These are phyloP conservation scores for Plusia festucae DNA, from an alignment of 2,888 invertebrate species.

Conservation along the genomic window DNA sequence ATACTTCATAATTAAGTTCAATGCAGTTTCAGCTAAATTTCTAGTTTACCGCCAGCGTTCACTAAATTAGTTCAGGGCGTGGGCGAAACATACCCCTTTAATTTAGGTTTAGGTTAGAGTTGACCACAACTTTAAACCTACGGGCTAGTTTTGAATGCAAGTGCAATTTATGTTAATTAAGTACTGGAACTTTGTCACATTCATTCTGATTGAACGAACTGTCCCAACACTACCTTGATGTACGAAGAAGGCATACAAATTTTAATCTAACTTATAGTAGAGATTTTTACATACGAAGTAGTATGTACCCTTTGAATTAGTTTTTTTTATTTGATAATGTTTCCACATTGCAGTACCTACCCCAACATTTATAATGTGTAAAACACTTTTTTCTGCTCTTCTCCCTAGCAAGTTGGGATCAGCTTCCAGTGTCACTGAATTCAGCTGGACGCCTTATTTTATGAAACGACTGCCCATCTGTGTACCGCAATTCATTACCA, in stretches of 20 bases:
- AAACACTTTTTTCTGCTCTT: too few relatives aligned
- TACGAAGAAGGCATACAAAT: neutral
- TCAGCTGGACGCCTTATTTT: too few relatives aligned
- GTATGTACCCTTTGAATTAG: too few relatives aligned
- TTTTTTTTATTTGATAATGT: too few relatives aligned
- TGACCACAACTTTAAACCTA: constrained; percentile 24
- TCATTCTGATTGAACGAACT: constrained; percentile 1
- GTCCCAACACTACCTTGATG: neutral
- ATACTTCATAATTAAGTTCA: constrained; percentile 47
- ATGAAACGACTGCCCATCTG: too few relatives aligned
- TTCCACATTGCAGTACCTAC: too few relatives aligned
- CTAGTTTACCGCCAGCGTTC: constrained; percentile 38
- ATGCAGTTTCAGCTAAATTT: constrained; percentile 58
- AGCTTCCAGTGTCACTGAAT: too few relatives aligned
- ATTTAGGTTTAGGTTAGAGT: constrained; percentile 25
- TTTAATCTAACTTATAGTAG: neutral
- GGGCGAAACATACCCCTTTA: constrained; percentile 32
- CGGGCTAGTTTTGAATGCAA: constrained; percentile 17
- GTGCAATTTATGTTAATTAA: constrained; percentile 23
- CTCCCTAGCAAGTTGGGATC: too few relatives aligned
- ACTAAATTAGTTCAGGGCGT: constrained; percentile 49
- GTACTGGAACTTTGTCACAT: constrained; percentile 9
- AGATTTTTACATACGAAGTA: too few relatives aligned
- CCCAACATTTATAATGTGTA: too few relatives aligned
- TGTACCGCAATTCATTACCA: too few relatives aligned